phyloP scores from a whole-genome alignment of 2,113 vertebrate genomes.

The Melanostigma gelatinosum region DNA sequence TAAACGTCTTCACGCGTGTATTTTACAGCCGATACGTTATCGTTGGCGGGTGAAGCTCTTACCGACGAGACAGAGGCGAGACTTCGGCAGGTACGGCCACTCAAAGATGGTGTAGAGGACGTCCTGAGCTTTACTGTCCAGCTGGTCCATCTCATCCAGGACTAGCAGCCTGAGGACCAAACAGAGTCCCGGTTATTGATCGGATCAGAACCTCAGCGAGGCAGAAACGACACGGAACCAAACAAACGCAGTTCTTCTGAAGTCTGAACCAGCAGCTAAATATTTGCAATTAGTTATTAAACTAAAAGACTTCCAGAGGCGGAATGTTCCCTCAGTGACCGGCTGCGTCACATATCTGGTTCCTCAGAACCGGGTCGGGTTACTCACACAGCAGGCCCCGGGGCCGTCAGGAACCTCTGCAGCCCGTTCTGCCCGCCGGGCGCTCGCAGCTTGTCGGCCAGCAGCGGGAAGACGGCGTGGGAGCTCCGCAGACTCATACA shows the following conservation, averaged over 20 bases:
- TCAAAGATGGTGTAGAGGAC: slow-evolving; percentile 97
- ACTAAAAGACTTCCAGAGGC: too few relatives aligned
- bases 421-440: slow-evolving; percentile 71
- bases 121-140: slow-evolving; percentile 94
- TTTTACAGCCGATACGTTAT: background rate
- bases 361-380: background rate
- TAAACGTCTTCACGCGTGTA: too few relatives aligned
- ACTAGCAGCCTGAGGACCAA: slow-evolving; percentile 86
- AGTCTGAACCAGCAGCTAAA: background rate
- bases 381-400: slow-evolving; percentile 91
- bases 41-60: slow-evolving; percentile 37
- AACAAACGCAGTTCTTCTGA: background rate
- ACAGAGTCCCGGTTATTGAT: background rate
- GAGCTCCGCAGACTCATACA: slow-evolving; percentile 93
- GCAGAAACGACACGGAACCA: too few relatives aligned
- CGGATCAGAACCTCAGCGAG: too few relatives aligned
- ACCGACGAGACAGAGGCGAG: slow-evolving; percentile 92
- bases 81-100: slow-evolving; percentile 88
- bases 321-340: background rate
- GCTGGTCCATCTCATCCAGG: slow-evolving; percentile 96
- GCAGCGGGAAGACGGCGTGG: slow-evolving; percentile 87
- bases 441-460: slow-evolving; percentile 85
- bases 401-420: slow-evolving; percentile 84
- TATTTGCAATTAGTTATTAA: background rate
- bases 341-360: background rate